Percentiles rank a stretch among this genome's conserved stretches.
phyloP scores from a whole-genome alignment of 1,140 invertebrate genomes.

The Lethrus apterus region DNA sequence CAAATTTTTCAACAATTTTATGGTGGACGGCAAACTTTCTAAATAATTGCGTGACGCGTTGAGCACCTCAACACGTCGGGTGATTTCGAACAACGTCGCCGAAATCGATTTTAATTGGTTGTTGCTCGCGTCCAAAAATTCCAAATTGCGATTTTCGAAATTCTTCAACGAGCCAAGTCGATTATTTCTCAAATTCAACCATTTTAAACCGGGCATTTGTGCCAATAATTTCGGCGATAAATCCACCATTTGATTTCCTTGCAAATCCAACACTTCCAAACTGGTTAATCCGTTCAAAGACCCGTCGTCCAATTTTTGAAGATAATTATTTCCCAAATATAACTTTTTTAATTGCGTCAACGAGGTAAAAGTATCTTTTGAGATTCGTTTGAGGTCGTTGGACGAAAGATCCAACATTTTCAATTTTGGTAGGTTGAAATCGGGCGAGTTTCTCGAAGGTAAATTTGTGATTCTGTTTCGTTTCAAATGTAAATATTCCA shows the following conservation, averaged over 20 bases:
- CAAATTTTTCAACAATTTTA: slow-evolving; percentile 60
- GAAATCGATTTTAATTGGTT: slow-evolving; percentile 67
- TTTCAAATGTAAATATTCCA: slow-evolving; percentile 69
- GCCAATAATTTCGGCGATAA: slow-evolving; percentile 60
- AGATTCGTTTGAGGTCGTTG: slow-evolving; percentile 67
- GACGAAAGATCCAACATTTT: slow-evolving; percentile 66
- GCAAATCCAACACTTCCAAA: slow-evolving; percentile 67
- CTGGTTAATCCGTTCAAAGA: slow-evolving; percentile 62
- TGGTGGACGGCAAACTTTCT: slow-evolving; percentile 58
- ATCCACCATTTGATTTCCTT: slow-evolving; percentile 63
- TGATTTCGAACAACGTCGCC: slow-evolving; percentile 54
- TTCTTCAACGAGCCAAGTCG: slow-evolving; percentile 62
- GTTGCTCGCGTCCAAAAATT: slow-evolving; percentile 64
- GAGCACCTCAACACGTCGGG: slow-evolving; percentile 61
- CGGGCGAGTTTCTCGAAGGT: slow-evolving; percentile 54
- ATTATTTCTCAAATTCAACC: slow-evolving; percentile 69
- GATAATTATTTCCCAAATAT: slow-evolving; percentile 67
- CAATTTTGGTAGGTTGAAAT: slow-evolving; percentile 60
- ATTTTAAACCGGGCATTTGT: slow-evolving; percentile 54
- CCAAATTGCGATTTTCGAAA: slow-evolving; percentile 55
- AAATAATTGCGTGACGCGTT: slow-evolving; percentile 74
- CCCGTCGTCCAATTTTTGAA: slow-evolving; percentile 61
- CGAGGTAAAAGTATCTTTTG: slow-evolving; percentile 55
- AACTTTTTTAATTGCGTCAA: slow-evolving; percentile 63
- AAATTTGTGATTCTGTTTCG: slow-evolving; percentile 65